phyloP scores from a whole-genome alignment of 2,888 invertebrate species.

The Cryptocheilus praepositus region DNA sequence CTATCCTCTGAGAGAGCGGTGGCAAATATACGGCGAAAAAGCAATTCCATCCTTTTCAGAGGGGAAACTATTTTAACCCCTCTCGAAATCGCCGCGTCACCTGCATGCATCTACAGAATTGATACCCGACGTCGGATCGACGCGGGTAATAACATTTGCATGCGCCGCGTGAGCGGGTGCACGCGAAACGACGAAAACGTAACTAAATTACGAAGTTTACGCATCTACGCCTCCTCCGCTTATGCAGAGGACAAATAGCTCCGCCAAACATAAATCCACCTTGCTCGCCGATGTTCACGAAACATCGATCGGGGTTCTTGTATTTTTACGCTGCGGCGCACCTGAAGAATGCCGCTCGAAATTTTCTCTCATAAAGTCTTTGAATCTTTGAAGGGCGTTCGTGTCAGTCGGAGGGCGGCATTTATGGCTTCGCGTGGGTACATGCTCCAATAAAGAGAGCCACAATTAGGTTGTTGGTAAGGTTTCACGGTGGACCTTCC shows the following conservation, averaged over 20 bases:
- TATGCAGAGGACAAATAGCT: constrained; percentile 40
- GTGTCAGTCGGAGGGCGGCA: too few relatives aligned
- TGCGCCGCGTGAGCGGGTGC: constrained; percentile 39
- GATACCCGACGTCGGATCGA: constrained; percentile 48
- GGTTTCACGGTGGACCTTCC: too few relatives aligned
- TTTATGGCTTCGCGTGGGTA: too few relatives aligned
- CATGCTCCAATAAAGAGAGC: too few relatives aligned
- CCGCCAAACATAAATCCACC: constrained; percentile 40
- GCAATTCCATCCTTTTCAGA: constrained; percentile 23
- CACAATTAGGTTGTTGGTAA: too few relatives aligned
- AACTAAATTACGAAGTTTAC: constrained; percentile 49
- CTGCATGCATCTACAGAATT: constrained; percentile 43
- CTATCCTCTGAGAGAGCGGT: constrained; percentile 17
- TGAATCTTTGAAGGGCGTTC: too few relatives aligned
- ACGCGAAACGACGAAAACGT: constrained; percentile 41
- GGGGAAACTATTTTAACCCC: constrained; percentile 10
- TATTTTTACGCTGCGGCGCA: too few relatives aligned
- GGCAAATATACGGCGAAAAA: constrained; percentile 2
- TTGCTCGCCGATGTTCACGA: too few relatives aligned
- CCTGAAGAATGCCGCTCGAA: too few relatives aligned
- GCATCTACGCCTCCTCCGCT: constrained; percentile 18
- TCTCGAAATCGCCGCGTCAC: constrained; percentile 39
- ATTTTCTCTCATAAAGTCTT: too few relatives aligned
- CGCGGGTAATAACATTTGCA: constrained; percentile 52
- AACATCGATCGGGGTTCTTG: too few relatives aligned